Conservation (phyloP, 1,140 invertebrate genomes). For the Pogonus chalceus region DNA sequence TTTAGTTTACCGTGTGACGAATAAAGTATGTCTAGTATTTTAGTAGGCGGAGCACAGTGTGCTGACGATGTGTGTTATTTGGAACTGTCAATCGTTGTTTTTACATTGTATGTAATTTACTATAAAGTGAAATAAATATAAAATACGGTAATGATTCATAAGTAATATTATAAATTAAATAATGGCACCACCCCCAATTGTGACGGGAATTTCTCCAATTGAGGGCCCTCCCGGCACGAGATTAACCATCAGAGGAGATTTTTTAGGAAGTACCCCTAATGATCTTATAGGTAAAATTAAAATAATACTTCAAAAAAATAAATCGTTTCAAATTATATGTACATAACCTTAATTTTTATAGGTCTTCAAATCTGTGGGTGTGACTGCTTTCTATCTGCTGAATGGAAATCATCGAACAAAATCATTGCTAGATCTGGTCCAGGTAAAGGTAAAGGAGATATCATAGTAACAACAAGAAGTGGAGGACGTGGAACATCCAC, state of each 20-base stretch:
- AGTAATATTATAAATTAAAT: conserved; percentile 3
- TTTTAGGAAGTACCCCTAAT: conserved; percentile 72
- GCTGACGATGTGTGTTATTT: no score
- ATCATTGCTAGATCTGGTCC: conserved; percentile 91
- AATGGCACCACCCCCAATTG: conserved; percentile 73
- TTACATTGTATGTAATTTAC: neutral
- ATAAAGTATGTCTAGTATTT: no score
- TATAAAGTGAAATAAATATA: neutral
- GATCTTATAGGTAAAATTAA: conserved; percentile 74
- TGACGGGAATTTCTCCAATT: conserved; percentile 95
- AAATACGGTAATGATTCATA: neutral
- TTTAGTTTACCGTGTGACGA: no score
- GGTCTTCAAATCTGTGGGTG: conserved; percentile 90
- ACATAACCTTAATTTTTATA: conserved; percentile 33
- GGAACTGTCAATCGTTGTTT: no score
- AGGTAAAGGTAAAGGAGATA: conserved; percentile 90
- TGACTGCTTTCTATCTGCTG: conserved; percentile 88
- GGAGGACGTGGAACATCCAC: conserved; percentile 90
- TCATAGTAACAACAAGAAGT: conserved; percentile 82
- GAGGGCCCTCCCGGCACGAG: conserved; percentile 95
- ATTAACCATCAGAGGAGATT: conserved; percentile 92
- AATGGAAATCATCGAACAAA: conserved; percentile 97
- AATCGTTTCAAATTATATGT: conserved; percentile 2
- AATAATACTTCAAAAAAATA: no score
- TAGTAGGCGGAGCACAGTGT: no score